Conservation (phyloP, 1,140 invertebrate genomes). For the Pararge aegeria region DNA sequence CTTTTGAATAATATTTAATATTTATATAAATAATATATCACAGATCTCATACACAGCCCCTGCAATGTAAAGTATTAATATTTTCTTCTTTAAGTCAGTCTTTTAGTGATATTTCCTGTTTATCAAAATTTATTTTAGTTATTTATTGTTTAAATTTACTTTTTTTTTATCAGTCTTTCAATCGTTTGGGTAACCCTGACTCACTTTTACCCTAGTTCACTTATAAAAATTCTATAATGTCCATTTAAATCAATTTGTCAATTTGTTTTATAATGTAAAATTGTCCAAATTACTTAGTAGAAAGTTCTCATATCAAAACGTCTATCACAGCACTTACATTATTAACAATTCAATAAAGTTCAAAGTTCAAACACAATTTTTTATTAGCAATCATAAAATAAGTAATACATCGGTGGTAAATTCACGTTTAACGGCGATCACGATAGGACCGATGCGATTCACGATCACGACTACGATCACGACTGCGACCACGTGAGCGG, state of each 20-base stretch:
- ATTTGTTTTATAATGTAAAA: conserved; percentile 17
- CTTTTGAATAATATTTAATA: conserved; percentile 11
- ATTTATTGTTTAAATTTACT: neutral
- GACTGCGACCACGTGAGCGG: conserved; percentile 79
- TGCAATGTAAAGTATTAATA: neutral
- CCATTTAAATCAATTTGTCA: neutral
- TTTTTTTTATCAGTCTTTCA: conserved; percentile 15
- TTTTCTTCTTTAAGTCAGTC: neutral
- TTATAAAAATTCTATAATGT: conserved; percentile 17
- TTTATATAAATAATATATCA: conserved; percentile 23
- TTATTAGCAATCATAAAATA: conserved; percentile 64
- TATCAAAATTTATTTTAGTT: neutral
- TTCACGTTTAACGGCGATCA: conserved; percentile 64
- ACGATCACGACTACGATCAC: conserved; percentile 80
- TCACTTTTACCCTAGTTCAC: conserved; percentile 31
- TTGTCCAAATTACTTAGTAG: conserved; percentile 18
- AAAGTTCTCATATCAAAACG: conserved; percentile 37
- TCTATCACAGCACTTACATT: conserved; percentile 69
- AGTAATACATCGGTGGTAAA: conserved; percentile 68
- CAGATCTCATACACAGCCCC: conserved; percentile 14
- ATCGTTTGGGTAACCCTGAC: conserved; percentile 18
- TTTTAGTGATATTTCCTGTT: neutral
- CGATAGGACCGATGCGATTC: conserved; percentile 76
- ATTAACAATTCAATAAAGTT: conserved; percentile 72
- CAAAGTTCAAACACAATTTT: conserved; percentile 76